Evolutionary conservation across 2,797 vertebrate genomes (phyloP).

Genomic region (Molossus alvarezi): DNA sequence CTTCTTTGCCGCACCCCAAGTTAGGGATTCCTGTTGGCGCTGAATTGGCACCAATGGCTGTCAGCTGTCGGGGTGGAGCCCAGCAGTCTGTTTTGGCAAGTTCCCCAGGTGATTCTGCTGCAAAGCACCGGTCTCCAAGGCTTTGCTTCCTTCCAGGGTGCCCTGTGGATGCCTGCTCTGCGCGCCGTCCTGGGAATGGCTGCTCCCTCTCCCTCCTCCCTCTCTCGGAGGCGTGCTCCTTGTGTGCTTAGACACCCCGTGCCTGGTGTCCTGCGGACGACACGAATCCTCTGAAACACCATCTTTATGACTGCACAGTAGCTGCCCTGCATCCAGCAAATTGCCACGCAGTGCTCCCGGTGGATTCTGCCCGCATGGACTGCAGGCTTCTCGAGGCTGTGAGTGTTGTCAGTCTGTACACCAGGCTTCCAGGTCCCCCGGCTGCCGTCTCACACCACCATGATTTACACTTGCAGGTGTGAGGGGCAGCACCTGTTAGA

Average conservation of each 20-base stretch:
- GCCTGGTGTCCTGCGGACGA: not conserved
- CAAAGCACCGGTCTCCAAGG: not conserved
- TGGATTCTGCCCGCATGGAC: not conserved
- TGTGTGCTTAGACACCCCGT: not conserved
- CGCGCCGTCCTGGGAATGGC: not conserved
- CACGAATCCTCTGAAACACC: not conserved
- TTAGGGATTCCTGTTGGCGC: not conserved
- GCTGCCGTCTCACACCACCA: not conserved
- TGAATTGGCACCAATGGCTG: not conserved
- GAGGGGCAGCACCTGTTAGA: conserved; percentile 82
- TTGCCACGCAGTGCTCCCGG: conserved; percentile 51
- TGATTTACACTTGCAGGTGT: conserved; percentile 84
- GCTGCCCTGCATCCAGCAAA: conserved; percentile 76
- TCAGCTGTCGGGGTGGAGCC: not conserved
- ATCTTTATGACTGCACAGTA: conserved; percentile 79
- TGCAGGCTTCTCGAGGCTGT: not conserved
- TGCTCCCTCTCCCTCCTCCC: not conserved
- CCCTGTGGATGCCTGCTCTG: not conserved
- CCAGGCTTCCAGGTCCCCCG: not conserved
- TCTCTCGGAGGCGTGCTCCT: not conserved
- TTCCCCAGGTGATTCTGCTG: not conserved
- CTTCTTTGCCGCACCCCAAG: not conserved
- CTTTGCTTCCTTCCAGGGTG: not conserved
- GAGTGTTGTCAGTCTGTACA: conserved; percentile 76
- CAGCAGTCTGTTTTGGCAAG: not conserved